Evolutionary conservation across 1,140 invertebrate genomes (phyloP).

Genomic region (Bradysia coprophila): DNA sequence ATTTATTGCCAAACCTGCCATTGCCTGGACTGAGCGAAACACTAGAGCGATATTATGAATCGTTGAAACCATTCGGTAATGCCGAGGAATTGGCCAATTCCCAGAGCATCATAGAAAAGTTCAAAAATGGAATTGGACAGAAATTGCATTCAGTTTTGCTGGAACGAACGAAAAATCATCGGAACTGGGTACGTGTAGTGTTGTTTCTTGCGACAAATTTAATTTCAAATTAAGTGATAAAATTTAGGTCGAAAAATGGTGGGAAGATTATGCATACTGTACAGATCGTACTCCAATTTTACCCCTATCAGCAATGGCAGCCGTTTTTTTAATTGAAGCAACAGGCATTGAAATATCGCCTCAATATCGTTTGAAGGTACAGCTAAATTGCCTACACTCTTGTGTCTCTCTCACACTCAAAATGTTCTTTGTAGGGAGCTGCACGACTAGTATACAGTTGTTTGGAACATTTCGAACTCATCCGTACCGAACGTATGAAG

Average conservation of each 20-base stretch:
- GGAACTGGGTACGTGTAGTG: constrained; percentile 15
- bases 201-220: not conserved
- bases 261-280: constrained; percentile 59
- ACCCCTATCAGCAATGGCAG: constrained; percentile 24
- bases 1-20: constrained; percentile 17
- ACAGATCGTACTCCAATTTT: constrained; percentile 39
- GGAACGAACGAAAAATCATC: constrained; percentile 25
- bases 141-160: constrained; percentile 46
- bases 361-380: constrained; percentile 14
- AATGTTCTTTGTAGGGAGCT: not conserved
- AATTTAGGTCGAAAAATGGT: constrained; percentile 31
- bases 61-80: constrained; percentile 48
- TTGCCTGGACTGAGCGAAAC: constrained; percentile 36
- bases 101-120: constrained; percentile 42
- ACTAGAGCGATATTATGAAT: constrained; percentile 35
- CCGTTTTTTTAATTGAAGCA: constrained; percentile 12
- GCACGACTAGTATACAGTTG: constrained; percentile 16
- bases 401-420: not conserved
- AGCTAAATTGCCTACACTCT: constrained; percentile 5
- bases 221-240: not conserved
- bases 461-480: constrained; percentile 20
- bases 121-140: constrained; percentile 42
- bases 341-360: constrained; percentile 14
- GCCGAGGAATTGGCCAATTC: constrained; percentile 46
- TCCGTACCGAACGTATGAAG: constrained; percentile 27